Evolutionary conservation across 2,797 vertebrate species (phyloP), one percentile per base, ranked within the genome.

Genomic region (Acipenser oxyrinchus): DNA sequence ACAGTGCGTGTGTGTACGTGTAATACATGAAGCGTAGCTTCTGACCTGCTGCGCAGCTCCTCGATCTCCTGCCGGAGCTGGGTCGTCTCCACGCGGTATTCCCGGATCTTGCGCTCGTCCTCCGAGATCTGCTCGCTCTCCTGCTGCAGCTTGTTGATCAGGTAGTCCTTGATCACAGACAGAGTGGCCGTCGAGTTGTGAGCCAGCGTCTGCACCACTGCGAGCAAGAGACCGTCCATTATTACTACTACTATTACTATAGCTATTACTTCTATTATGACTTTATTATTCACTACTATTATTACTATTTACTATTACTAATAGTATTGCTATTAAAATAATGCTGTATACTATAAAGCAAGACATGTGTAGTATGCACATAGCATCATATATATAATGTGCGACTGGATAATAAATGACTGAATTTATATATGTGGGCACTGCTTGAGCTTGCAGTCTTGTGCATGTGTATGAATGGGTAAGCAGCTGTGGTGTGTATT

Each of bases 171-270:
- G 70, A 99, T 97, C 71, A 98, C 94, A 0, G 97, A 98, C 2
- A 99, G 82, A 0, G 95, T 99, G 64, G 97, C 96, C 1, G 94
- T 98, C 2, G 96, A 99, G 83, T 99, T 99, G 84, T 98, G 96
- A 4, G 97, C 95, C 83, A 99, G 80, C 0, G 95, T 99, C 87
- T 99, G 96, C 64, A 99, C 97, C 70, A 99, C 97, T 99, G 65
- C 2, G 23, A 37, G 23, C 23, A 37, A 37, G 23, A 37, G 23
- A 4, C 23, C 23, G 23, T 37, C 23, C 23, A 37, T 37, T 37
- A 37, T 37, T 37, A 37, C 23, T 37, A 4, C 23, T 18, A 18
- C 15, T 18, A 18, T 18, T 18, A 18, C 15, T 18, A 18, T 18
- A 37, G 23, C 23, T 37, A 37, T 37, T 37, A 37, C 23, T 37